These are phyloP conservation scores for Nesoenas mayeri DNA, from an alignment of 2,113 vertebrate genomes.

Conservation along the genomic window DNA sequence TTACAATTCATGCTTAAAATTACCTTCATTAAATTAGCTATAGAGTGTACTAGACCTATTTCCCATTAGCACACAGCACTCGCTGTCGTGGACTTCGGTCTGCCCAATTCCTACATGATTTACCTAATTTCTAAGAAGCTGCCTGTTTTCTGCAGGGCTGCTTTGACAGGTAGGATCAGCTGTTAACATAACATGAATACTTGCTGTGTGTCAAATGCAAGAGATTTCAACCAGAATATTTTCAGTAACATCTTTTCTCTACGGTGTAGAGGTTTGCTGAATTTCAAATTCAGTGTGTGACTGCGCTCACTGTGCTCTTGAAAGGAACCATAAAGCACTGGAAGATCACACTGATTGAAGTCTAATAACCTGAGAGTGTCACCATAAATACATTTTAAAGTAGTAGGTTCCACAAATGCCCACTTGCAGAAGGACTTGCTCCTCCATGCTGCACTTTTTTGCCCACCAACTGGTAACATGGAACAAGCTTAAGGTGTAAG, in stretches of 20 bases:
- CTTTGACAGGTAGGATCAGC: background rate
- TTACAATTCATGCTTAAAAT: background rate
- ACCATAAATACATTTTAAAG: background rate
- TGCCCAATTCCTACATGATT: background rate
- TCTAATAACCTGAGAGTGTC: background rate
- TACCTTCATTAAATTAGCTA: background rate
- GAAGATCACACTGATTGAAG: background rate
- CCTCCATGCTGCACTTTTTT: background rate
- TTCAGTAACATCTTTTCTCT: background rate
- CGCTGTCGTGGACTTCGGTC: background rate
- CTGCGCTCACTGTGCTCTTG: background rate
- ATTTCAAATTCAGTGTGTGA: background rate
- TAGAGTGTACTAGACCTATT: background rate
- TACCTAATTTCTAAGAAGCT: background rate
- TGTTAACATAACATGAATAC: background rate
- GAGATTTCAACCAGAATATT: background rate
- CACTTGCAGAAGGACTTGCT: background rate
- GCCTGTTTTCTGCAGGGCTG: background rate
- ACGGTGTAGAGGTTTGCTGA: background rate
- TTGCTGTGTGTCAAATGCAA: background rate
- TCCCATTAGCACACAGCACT: background rate
- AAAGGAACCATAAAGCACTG: background rate
- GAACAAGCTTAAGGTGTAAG: background rate
- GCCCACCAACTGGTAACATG: background rate
- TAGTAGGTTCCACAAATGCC: background rate